phyloP scores from a whole-genome alignment of 2,888 invertebrate species.

The Apodemia hepburni region DNA sequence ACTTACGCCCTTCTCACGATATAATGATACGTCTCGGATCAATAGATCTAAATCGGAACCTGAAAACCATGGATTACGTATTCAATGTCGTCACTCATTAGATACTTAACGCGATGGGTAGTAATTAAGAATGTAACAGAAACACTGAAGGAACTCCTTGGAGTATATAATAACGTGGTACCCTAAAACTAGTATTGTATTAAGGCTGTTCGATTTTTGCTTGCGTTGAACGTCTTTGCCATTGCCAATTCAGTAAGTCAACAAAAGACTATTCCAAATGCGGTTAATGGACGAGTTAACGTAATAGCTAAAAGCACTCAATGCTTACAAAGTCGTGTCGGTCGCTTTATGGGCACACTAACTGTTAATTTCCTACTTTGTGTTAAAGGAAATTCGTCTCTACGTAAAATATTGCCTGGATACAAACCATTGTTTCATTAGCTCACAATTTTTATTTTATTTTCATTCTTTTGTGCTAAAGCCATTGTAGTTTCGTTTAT shows the following conservation, averaged over 20 bases:
- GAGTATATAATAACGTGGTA: too few relatives aligned
- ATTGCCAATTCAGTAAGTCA: conserved; percentile 54
- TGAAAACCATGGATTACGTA: too few relatives aligned
- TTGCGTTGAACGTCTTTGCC: conserved; percentile 33
- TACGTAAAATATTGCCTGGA: conserved; percentile 58
- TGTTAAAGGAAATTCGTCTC: conserved; percentile 64
- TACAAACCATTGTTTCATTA: conserved; percentile 48
- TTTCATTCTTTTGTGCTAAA: conserved; percentile 41
- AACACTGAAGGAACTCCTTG: too few relatives aligned
- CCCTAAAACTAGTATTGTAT: neutral
- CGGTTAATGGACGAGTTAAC: conserved; percentile 73
- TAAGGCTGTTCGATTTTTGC: conserved; percentile 6
- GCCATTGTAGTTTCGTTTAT: conserved; percentile 23
- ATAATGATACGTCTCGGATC: too few relatives aligned
- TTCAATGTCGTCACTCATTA: too few relatives aligned
- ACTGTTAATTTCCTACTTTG: conserved; percentile 74
- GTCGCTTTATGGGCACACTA: conserved; percentile 69
- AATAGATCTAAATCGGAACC: too few relatives aligned
- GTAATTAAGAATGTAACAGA: too few relatives aligned
- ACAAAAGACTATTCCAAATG: conserved; percentile 59
- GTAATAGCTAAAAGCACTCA: conserved; percentile 78
- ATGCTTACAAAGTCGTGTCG: conserved; percentile 74
- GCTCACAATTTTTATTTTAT: conserved; percentile 40
- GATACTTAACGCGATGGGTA: too few relatives aligned
- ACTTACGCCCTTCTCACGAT: too few relatives aligned